Evolutionary conservation across 2,797 vertebrate species (phyloP).

Genomic region (Xenops minutus): DNA sequence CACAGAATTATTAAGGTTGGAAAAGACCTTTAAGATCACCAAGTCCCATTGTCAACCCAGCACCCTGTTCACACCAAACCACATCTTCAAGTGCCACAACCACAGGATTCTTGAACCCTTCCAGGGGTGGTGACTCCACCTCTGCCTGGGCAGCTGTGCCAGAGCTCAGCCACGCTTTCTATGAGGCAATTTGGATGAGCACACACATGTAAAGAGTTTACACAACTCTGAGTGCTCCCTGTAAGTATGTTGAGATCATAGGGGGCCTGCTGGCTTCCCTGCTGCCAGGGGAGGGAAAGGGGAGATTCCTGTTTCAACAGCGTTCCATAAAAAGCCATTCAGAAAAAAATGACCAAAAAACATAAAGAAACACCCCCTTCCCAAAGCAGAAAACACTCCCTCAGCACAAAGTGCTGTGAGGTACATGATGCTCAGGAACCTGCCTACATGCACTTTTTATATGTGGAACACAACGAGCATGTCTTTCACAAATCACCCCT

Average conservation of each 20-base stretch:
- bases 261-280: not conserved
- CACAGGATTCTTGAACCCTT: accelerated
- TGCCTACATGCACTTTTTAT: not conserved
- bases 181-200: not conserved
- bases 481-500: not conserved
- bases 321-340: not conserved
- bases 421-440: not conserved
- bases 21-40: not conserved
- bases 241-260: not conserved
- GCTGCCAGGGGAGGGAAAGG: not conserved
- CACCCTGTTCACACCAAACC: not conserved
- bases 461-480: not conserved
- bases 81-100: not conserved
- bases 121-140: not conserved
- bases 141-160: not conserved
- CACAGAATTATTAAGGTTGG: not conserved
- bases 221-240: not conserved
- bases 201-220: not conserved
- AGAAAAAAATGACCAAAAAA: not conserved
- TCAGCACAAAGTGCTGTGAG: not conserved
- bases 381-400: not conserved
- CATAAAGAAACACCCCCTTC: not conserved
- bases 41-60: not conserved
- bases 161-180: not conserved
- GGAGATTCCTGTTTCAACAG: not conserved